A percentile compares a stretch with the other conserved stretches of the same genome.
Conservation (phyloP, 2,888 invertebrate genomes). For the Volucella zonaria region DNA sequence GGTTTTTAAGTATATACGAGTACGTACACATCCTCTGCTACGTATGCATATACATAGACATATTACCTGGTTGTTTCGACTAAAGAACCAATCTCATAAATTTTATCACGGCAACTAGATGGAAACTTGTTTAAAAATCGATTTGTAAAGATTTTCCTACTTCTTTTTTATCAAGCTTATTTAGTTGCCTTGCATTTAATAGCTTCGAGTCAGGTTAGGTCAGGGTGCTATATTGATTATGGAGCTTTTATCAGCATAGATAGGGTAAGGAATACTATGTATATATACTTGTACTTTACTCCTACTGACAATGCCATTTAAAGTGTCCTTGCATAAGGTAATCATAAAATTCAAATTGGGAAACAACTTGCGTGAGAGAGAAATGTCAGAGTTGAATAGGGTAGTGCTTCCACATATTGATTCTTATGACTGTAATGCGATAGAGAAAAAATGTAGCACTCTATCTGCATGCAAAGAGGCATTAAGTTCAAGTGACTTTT, state of each 20-base stretch:
- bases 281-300: neutral
- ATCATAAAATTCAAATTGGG: slow-evolving; percentile 24
- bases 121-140: slow-evolving; percentile 62
- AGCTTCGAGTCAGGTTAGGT: slow-evolving; percentile 26
- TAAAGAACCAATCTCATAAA: slow-evolving; percentile 45
- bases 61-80: neutral
- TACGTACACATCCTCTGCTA: neutral
- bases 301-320: neutral
- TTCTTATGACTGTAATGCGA: neutral
- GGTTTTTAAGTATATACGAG: neutral
- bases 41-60: neutral
- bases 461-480: slow-evolving; percentile 14
- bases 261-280: neutral
- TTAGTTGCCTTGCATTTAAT: slow-evolving; percentile 21
- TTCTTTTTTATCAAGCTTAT: neutral
- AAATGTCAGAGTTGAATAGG: slow-evolving; percentile 5
- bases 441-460: neutral
- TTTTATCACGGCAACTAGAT: slow-evolving; percentile 53
- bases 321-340: slow-evolving; percentile 11
- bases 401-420: neutral
- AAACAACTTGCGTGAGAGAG: neutral
- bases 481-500: slow-evolving; percentile 17
- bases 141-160: slow-evolving; percentile 32
- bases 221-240: slow-evolving; percentile 35
- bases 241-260: slow-evolving; percentile 17